These are phyloP conservation scores for Oreocharis arfaki DNA, from an alignment of 2,113 vertebrate species.

Conservation along the genomic window DNA sequence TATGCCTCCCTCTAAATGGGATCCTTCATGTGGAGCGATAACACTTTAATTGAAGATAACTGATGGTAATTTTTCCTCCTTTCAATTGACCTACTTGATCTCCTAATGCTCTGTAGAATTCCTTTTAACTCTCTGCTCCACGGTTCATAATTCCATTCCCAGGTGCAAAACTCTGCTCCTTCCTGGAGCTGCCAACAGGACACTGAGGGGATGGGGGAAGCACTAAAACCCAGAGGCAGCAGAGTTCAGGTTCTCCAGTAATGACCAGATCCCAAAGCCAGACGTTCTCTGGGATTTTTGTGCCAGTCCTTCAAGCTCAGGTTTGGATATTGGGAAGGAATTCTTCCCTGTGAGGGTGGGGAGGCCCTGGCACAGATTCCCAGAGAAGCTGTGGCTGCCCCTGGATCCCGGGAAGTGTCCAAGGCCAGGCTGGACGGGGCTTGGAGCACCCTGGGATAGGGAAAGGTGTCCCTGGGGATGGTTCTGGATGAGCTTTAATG, in stretches of 20 bases:
- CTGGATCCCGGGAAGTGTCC: neutral
- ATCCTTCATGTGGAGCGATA: constrained; percentile 40
- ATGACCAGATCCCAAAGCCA: neutral
- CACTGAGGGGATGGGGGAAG: neutral
- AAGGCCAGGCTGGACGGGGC: neutral
- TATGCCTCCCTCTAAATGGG: constrained; percentile 43
- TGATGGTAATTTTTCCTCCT: constrained; percentile 17
- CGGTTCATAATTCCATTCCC: neutral
- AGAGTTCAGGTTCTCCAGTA: neutral
- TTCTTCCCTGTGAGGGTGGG: neutral
- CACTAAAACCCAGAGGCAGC: neutral
- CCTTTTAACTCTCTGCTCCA: constrained; percentile 41
- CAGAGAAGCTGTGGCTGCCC: neutral
- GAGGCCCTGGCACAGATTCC: neutral
- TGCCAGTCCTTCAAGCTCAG: neutral
- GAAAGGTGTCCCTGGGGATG: neutral
- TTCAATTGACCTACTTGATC: constrained; percentile 47
- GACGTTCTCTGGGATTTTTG: neutral
- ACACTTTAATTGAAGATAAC: constrained; percentile 55
- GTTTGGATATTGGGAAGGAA: neutral
- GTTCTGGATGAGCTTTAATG: neutral
- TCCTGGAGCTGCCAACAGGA: neutral
- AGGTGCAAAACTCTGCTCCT: neutral
- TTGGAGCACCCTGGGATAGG: neutral
- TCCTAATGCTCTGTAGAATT: constrained; percentile 15